These are phyloP conservation scores for Lycia hirtaria DNA, from an alignment of 2,888 invertebrate species.

Conservation along the genomic window DNA sequence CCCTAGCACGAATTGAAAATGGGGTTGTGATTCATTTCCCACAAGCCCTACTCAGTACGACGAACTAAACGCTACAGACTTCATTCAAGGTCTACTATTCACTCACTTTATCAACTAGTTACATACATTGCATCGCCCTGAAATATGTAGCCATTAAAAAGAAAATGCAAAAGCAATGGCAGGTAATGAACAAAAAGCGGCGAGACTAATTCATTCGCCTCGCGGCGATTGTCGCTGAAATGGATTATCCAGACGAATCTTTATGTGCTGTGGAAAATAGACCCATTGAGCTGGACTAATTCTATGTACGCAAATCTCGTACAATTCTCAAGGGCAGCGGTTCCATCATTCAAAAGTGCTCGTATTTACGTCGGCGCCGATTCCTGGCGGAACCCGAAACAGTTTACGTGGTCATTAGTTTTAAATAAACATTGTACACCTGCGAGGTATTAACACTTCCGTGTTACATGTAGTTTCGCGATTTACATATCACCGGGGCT, in stretches of 20 bases:
- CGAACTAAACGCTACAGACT: constrained; percentile 66
- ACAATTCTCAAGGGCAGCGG: constrained; percentile 25
- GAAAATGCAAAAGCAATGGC: constrained; percentile 35
- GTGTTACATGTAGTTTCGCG: constrained; percentile 77
- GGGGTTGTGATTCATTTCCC: constrained; percentile 85
- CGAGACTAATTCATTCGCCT: constrained; percentile 52
- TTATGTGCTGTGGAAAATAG: constrained; percentile 22
- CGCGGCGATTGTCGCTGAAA: constrained; percentile 47
- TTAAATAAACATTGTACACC: constrained; percentile 46
- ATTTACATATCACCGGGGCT: constrained; percentile 56
- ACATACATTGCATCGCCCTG: constrained; percentile 7
- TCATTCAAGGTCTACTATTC: constrained; percentile 52
- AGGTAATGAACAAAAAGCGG: constrained; percentile 42
- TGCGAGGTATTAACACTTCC: constrained; percentile 65
- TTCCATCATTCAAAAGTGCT: constrained; percentile 12
- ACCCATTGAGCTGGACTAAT: constrained; percentile 20
- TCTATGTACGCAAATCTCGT: constrained; percentile 16
- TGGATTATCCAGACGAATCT: constrained; percentile 34
- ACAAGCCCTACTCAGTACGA: constrained; percentile 68
- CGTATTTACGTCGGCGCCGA: constrained; percentile 7
- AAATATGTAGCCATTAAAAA: constrained; percentile 16
- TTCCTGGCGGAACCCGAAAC: constrained; percentile 10
- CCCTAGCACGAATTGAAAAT: constrained; percentile 78
- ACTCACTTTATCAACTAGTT: constrained; percentile 45
- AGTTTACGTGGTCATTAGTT: constrained; percentile 23